Conservation (phyloP, 2,888 invertebrate genomes). For the Megamerina dolium region DNA sequence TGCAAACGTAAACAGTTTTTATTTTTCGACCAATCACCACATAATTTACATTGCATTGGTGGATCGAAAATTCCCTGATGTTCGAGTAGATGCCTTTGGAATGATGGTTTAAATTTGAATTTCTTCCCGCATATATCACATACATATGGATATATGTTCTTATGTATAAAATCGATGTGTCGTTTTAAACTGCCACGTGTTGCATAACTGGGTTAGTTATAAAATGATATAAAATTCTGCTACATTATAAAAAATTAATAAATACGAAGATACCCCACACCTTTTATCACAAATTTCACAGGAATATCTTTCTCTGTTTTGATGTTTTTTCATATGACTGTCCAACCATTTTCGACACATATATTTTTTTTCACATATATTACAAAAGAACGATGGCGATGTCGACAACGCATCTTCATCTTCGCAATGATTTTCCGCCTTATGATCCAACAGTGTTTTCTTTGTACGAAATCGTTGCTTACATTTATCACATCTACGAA, state of each 20-base stretch:
- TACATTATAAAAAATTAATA: neutral
- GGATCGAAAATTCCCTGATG: conserved; percentile 40
- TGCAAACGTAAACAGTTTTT: conserved; percentile 30
- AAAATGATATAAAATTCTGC: neutral
- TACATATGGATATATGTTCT: conserved; percentile 33
- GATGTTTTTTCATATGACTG: conserved; percentile 20
- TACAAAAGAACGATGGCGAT: conserved; percentile 16
- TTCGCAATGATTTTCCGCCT: conserved; percentile 20
- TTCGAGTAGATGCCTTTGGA: conserved; percentile 34
- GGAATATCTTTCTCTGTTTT: conserved; percentile 16
- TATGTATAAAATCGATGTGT: conserved; percentile 37
- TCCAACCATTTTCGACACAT: conserved; percentile 19
- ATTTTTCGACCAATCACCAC: conserved; percentile 38
- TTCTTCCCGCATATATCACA: conserved; percentile 41
- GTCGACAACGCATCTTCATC: conserved; percentile 16
- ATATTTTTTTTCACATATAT: conserved; percentile 21
- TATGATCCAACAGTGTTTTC: conserved; percentile 20
- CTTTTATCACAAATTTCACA: conserved; percentile 25
- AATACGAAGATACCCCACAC: conserved; percentile 18
- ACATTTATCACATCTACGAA: conserved; percentile 22
- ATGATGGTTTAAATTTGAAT: conserved; percentile 40
- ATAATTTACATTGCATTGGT: conserved; percentile 34
- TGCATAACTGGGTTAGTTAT: conserved; percentile 28
- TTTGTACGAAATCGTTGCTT: conserved; percentile 19
- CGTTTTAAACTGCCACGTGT: conserved; percentile 32